These are phyloP conservation scores for Drosophila ambigua DNA, from an alignment of 1,140 invertebrate species.

Conservation along the genomic window DNA sequence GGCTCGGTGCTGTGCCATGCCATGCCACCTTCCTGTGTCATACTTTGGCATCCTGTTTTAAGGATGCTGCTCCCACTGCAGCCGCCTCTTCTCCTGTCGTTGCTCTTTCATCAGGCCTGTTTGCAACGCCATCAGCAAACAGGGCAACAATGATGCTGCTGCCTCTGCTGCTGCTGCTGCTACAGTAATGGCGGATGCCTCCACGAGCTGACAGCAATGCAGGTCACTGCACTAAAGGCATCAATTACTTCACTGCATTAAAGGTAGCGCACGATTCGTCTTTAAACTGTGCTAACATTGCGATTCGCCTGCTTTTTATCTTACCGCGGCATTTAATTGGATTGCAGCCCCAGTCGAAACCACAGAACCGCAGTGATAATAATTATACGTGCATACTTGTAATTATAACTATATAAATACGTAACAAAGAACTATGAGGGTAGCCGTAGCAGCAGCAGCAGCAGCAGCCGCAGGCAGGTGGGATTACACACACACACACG, in stretches of 20 bases:
- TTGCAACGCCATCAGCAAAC: conserved; percentile 41
- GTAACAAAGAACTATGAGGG: too few relatives aligned
- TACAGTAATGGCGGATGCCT: conserved; percentile 18
- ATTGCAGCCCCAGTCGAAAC: not conserved
- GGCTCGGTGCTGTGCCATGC: too few relatives aligned
- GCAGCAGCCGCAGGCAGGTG: conserved; percentile 20
- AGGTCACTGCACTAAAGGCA: conserved; percentile 60
- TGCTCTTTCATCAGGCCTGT: conserved; percentile 53
- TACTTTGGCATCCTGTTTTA: conserved; percentile 45
- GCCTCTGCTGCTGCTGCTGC: not conserved
- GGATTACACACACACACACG: too few relatives aligned
- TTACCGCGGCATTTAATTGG: conserved; percentile 33
- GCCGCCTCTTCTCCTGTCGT: conserved; percentile 17
- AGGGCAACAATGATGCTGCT: conserved; percentile 44
- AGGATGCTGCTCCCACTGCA: conserved; percentile 3
- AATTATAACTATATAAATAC: too few relatives aligned
- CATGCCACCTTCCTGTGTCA: conserved; percentile 37
- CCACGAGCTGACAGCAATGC: conserved; percentile 53
- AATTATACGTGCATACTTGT: conserved; percentile 7
- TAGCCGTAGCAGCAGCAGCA: conserved; percentile 3
- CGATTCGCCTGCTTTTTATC: not conserved
- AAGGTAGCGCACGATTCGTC: conserved; percentile 20
- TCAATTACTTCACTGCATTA: conserved; percentile 47
- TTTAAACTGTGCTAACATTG: too few relatives aligned
- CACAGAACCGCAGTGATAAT: conserved; percentile 30